Conservation (phyloP, 2,113 vertebrate species). For the Chamaea fasciata region DNA sequence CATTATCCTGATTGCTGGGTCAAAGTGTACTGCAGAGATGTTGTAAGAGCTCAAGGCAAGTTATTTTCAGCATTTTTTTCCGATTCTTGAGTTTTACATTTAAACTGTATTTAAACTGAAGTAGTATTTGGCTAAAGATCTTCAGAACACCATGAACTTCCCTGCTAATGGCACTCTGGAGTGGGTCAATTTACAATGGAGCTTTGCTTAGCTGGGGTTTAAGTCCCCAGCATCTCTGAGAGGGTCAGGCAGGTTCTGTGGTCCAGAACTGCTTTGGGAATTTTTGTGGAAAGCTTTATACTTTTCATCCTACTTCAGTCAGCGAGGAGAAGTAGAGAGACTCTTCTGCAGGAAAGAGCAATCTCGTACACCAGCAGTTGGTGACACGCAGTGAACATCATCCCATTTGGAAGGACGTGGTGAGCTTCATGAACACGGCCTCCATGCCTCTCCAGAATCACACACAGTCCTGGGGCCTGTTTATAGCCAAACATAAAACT, state of each 20-base stretch:
- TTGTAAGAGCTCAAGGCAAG: not conserved
- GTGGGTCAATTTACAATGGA: not conserved
- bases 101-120: not conserved
- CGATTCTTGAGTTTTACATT: not conserved
- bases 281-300: not conserved
- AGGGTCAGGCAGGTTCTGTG: not conserved
- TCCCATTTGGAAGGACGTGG: not conserved
- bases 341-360: not conserved
- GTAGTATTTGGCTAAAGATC: not conserved
- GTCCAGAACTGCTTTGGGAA: not conserved
- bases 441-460: not conserved
- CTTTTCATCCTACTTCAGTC: not conserved
- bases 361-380: not conserved
- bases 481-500: not conserved
- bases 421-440: not conserved
- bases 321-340: not conserved
- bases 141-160: not conserved
- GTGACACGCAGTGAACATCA: not conserved
- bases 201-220: not conserved
- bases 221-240: not conserved
- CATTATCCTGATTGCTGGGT: not conserved
- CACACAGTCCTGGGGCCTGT: not conserved
- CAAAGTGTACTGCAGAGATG: not conserved
- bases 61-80: not conserved
- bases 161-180: not conserved